Evolutionary conservation across 2,888 invertebrate genomes (phyloP).

Genomic region (Halictus quadricinctus): DNA sequence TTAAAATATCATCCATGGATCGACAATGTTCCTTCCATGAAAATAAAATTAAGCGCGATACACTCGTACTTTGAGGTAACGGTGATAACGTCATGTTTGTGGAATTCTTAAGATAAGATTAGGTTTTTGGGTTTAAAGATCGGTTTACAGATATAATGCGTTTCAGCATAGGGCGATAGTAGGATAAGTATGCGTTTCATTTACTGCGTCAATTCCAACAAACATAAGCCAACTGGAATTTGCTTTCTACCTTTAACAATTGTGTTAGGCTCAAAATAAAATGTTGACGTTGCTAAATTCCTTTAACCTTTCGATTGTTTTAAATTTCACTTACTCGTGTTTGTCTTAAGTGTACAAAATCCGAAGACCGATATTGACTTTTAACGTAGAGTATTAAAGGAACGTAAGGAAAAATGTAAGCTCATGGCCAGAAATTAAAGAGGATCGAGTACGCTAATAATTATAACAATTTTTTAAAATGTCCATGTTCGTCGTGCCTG

Average conservation of each 20-base stretch:
- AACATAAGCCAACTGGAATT: too few relatives aligned
- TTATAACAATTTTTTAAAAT: background rate
- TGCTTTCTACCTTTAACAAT: too few relatives aligned
- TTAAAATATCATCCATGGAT: background rate
- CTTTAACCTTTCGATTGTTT: background rate
- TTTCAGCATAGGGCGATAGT: background rate
- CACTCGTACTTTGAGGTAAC: background rate
- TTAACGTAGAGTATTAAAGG: background rate
- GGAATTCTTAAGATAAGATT: constrained; percentile 4
- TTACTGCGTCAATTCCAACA: too few relatives aligned
- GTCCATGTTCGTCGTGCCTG: constrained; percentile 76
- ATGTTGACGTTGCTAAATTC: too few relatives aligned
- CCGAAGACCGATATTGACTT: background rate
- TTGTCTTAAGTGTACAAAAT: background rate
- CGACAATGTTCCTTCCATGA: background rate
- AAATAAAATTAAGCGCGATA: background rate
- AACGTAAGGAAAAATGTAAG: background rate
- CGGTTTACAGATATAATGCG: background rate
- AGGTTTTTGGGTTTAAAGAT: background rate
- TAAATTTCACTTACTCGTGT: background rate
- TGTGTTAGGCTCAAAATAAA: too few relatives aligned
- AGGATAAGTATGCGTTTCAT: background rate
- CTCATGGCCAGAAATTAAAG: background rate
- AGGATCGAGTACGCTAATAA: background rate
- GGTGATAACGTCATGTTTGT: background rate